Base-by-base conservation (phyloP, 2,888 invertebrate species). In the Aporophyla nigra region DNA sequence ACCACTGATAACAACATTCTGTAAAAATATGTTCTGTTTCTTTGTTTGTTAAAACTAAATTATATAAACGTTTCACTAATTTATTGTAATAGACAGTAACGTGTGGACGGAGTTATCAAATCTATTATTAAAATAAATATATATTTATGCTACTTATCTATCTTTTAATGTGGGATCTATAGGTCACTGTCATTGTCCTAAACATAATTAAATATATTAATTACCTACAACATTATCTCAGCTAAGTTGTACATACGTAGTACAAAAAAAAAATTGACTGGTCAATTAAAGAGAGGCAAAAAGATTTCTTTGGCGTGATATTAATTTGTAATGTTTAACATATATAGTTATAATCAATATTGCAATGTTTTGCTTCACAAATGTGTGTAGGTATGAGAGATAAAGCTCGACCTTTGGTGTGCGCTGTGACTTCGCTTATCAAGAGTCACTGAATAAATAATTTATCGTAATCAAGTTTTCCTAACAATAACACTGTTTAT, bases 401-500 rank as follows among this genome's bases (percentile, higher is more conserved):
- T 78, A 79, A 79, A 79, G 21, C 33, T 12, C 10, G 80, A 79
- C 78, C 78, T 79, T 79, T 78, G 54, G 14, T 73, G 67, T 58
- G 56, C 66, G 33, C 56, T 67, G 14, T 79, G 78, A 79, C 78
- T 67, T 73, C 10, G 43, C 14, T 67, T 79, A 78, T 79, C 80
- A 73, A 56, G 21, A 63, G 73, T 79, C 67, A 73, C 5, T 46
- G 43, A 33, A 62, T 72, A 67, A 56, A 79, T 71, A 27, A 65
- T 21, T 62, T 67, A 73, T 73, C 33, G 33, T 56, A 58, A 63
- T 73, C 56, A 33, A 58, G 61, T 73, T 62, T 62, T 79, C 73
- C 54, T 79, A 10, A 43, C 33, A 73, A 65, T 67, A 79, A 79
- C 54, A 54, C 19, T 16, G 43, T 51, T 56, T 66, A 19, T 27